phyloP scores from a whole-genome alignment of 2,888 invertebrate species.

The Yponomeuta sedellus region DNA sequence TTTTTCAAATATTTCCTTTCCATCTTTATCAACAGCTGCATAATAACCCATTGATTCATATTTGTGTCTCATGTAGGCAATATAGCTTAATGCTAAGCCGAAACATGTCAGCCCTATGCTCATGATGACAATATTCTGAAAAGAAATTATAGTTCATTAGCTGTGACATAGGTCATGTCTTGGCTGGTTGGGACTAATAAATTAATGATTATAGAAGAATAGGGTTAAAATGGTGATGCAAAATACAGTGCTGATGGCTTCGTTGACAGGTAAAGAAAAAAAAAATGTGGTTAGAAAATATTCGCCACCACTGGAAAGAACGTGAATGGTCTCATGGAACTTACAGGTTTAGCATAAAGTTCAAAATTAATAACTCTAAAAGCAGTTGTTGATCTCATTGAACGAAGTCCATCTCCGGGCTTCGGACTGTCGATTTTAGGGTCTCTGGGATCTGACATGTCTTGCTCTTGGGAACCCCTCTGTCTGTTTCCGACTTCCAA shows the following conservation, averaged over 20 bases:
- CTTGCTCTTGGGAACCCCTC: no score
- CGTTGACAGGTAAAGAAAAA: no score
- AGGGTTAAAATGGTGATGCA: no score
- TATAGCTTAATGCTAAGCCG: constrained; percentile 84
- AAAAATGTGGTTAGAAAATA: no score
- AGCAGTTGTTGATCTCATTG: constrained; percentile 82
- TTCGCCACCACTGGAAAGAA: neutral
- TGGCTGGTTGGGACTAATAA: no score
- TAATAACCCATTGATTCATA: constrained; percentile 89
- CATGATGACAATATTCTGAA: constrained; percentile 92
- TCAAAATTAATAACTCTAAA: constrained; percentile 93
- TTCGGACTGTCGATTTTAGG: constrained; percentile 35
- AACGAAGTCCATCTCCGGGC: constrained; percentile 87
- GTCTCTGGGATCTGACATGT: neutral
- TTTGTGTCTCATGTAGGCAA: constrained; percentile 89
- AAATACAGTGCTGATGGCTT: no score
- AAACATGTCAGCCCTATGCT: constrained; percentile 86
- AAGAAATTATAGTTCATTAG: constrained; percentile 31
- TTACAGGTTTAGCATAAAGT: constrained; percentile 91
- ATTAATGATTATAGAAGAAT: no score
- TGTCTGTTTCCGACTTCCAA: no score
- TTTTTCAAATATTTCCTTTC: constrained; percentile 83
- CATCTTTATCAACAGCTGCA: constrained; percentile 86
- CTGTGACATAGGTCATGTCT: no score
- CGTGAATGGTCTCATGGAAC: constrained; percentile 36